These are phyloP conservation scores for Pedionomus torquatus DNA, from an alignment of 2,113 vertebrate species.

Conservation along the genomic window DNA sequence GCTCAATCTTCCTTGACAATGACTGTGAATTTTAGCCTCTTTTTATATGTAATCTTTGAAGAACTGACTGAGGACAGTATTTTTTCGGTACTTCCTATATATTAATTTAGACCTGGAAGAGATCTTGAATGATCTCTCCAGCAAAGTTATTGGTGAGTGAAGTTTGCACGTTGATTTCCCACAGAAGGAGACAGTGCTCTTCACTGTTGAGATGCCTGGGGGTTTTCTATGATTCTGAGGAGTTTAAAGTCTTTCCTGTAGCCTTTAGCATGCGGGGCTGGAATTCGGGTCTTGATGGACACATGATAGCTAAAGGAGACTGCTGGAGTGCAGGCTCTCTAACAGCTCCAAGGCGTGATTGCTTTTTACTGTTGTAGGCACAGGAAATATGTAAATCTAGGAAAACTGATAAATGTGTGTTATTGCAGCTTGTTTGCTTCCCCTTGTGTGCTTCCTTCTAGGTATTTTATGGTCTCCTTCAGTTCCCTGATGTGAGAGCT, in stretches of 20 bases:
- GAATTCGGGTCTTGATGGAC: neutral
- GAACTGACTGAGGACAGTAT: neutral
- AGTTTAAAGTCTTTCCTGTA: neutral
- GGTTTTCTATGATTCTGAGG: neutral
- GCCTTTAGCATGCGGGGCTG: neutral
- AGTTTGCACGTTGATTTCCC: neutral
- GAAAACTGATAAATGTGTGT: neutral
- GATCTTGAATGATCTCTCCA: neutral
- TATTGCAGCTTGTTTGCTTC: neutral
- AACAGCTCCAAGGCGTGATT: neutral
- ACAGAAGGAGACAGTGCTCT: neutral
- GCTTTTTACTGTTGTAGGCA: neutral
- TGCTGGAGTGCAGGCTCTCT: neutral
- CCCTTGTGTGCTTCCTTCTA: neutral
- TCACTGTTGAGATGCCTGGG: neutral
- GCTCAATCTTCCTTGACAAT: neutral
- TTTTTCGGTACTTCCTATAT: neutral
- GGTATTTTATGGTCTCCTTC: neutral
- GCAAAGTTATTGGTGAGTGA: neutral
- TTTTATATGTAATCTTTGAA: neutral
- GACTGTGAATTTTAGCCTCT: neutral
- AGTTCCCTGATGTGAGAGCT: neutral
- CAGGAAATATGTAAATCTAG: neutral
- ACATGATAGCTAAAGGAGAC: neutral
- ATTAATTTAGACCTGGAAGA: neutral